Conservation (phyloP, 2,113 vertebrate genomes). For the Pelmatolapia mariae region DNA sequence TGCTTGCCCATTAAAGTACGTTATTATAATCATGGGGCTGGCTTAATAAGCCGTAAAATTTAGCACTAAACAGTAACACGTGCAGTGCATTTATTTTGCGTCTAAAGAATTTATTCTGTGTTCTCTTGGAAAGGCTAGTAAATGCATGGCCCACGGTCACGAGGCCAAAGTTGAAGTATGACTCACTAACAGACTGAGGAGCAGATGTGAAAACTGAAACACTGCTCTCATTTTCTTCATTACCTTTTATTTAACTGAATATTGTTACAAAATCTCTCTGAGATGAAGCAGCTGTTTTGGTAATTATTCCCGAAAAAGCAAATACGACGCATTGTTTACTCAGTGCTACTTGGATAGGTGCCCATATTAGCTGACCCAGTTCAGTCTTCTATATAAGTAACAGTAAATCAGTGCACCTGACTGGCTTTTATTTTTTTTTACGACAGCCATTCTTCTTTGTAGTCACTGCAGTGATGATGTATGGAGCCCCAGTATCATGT, state of each 20-base stretch:
- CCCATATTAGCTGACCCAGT: background rate
- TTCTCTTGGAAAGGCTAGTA: background rate
- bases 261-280: background rate
- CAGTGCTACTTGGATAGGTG: background rate
- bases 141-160: background rate
- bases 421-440: background rate
- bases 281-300: background rate
- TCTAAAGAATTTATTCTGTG: background rate
- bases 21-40: background rate
- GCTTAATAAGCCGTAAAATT: background rate
- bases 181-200: background rate
- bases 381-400: background rate
- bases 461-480: background rate
- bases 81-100: background rate
- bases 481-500: background rate
- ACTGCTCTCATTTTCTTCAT: background rate
- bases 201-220: background rate
- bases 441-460: background rate
- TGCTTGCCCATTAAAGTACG: background rate
- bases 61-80: background rate
- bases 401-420: background rate
- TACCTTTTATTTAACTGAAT: background rate
- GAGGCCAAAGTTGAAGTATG: background rate
- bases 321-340: background rate
- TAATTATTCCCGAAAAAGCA: background rate